Evolutionary conservation across 2,888 invertebrate species (phyloP).

Genomic region (Neoitamus cyanurus): DNA sequence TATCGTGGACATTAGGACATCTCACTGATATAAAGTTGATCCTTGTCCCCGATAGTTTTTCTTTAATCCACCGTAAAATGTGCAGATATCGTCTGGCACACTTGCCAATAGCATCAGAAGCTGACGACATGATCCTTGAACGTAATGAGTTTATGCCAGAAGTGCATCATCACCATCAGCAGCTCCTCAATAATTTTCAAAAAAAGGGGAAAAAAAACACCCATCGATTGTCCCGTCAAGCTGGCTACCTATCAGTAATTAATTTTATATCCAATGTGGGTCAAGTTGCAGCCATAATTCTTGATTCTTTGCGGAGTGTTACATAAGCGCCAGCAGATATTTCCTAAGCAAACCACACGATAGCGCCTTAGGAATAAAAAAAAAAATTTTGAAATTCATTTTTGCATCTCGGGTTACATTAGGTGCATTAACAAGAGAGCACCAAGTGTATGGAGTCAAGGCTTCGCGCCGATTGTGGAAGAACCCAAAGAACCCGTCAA

Average conservation of each 20-base stretch:
- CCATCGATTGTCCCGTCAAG: background rate
- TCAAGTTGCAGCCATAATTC: conserved; percentile 12
- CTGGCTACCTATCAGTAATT: background rate
- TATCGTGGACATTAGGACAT: too few species aligned
- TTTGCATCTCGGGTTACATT: conserved; percentile 35
- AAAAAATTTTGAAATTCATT: conserved; percentile 30
- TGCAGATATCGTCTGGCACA: background rate
- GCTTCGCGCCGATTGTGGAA: background rate
- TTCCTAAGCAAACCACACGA: conserved; percentile 41
- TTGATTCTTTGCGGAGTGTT: conserved; percentile 25
- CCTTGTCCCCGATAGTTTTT: background rate
- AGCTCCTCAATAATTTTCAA: background rate
- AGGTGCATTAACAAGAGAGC: conserved; percentile 13
- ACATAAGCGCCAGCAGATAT: conserved; percentile 19
- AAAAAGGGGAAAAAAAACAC: background rate
- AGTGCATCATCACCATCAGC: background rate
- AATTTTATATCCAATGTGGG: background rate
- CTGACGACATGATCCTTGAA: background rate
- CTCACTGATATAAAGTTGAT: background rate
- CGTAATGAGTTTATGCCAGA: background rate
- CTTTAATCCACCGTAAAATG: background rate
- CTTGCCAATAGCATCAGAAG: background rate
- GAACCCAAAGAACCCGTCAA: conserved; percentile 30
- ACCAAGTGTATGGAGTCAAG: conserved; percentile 36
- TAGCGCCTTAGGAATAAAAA: background rate